Base-by-base conservation (phyloP, 2,113 vertebrate species). In the Lagopus muta region DNA sequence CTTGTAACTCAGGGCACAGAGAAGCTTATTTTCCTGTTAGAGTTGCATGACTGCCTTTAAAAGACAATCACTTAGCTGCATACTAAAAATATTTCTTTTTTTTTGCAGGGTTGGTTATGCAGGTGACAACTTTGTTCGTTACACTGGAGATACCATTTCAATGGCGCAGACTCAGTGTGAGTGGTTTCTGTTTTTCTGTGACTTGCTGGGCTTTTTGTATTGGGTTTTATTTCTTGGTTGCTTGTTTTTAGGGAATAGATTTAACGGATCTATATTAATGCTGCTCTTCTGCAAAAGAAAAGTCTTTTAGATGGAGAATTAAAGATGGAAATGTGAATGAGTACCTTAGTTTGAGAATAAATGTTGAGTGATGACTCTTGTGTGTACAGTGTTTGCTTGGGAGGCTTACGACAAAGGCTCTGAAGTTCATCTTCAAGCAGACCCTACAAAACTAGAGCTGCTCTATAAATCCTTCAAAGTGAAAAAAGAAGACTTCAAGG, bases 361-460 rank as follows among this genome's bases (percentile, higher is more conserved):
- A 78, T 64, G 84, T 2, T 88, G 66, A 95, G 12, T 69, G n/a
- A 67, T 67, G 74, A 3, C 27, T 94, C 42, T 76, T 97, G 94
- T 60, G 30, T 93, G 72, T 47, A 6, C 92, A 99, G 99, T 99
- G 93, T 99, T 99, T 97, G 99, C 99, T 10, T 99, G 99, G 99
- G 99, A 99, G 97, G 99, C 99, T 50, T 99, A 99, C 83, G 99
- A 99, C 95, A 99, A 99, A 92, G 99, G 99, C 61, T 99, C 99
- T 6, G 99, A 99, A 95, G 99, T 99, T 80, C 99, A 99, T 95
- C 99, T 99, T 55, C 99, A 99, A 96, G 99, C 99, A 2, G 99
- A 99, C 88, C 99, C 99, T 57, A 99, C 99, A 75, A 99, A 99
- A 89, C 97, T 99, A 65, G 99, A 99, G 94, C 97, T 99, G 72